Evolutionary conservation across 2,888 invertebrate species (phyloP).

Genomic region (Congeria kusceri): DNA sequence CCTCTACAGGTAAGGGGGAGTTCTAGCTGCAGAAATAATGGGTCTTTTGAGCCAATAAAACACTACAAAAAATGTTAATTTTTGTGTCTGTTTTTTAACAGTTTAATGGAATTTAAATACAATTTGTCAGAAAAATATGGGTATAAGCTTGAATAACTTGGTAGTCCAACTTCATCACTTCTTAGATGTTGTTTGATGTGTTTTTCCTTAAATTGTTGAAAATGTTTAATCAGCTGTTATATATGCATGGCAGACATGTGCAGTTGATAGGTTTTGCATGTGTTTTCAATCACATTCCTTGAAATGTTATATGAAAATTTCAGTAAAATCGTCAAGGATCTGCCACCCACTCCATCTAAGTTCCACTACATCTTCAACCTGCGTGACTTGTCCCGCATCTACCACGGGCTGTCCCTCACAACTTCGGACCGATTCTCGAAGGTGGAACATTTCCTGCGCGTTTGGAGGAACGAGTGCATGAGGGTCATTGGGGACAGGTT

Average conservation of each 20-base stretch:
- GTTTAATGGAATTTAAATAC: too few species aligned
- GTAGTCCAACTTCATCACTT: background rate
- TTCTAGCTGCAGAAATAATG: too few species aligned
- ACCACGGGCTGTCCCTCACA: constrained; percentile 92
- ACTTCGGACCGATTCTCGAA: constrained; percentile 90
- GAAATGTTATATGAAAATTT: constrained; percentile 31
- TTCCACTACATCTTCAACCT: constrained; percentile 98
- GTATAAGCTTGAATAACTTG: too few species aligned
- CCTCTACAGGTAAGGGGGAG: constrained; percentile 92
- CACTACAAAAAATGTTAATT: too few species aligned
- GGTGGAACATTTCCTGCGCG: constrained; percentile 90
- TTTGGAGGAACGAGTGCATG: constrained; percentile 96
- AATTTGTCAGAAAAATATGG: too few species aligned
- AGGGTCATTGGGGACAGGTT: constrained; percentile 95
- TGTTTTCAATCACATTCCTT: background rate
- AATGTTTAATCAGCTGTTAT: background rate
- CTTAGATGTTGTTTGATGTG: too few species aligned
- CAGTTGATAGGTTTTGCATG: background rate
- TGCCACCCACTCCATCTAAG: constrained; percentile 96
- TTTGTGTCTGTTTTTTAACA: too few species aligned
- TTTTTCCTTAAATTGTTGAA: too few species aligned
- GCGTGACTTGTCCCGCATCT: constrained; percentile 94
- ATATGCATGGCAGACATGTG: background rate
- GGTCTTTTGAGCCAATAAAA: too few species aligned
- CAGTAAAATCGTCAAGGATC: constrained; percentile 89